Percentiles rank a stretch among this genome's conserved stretches.
Conservation (phyloP, 2,888 invertebrate species). For the Euzetes globulus region DNA sequence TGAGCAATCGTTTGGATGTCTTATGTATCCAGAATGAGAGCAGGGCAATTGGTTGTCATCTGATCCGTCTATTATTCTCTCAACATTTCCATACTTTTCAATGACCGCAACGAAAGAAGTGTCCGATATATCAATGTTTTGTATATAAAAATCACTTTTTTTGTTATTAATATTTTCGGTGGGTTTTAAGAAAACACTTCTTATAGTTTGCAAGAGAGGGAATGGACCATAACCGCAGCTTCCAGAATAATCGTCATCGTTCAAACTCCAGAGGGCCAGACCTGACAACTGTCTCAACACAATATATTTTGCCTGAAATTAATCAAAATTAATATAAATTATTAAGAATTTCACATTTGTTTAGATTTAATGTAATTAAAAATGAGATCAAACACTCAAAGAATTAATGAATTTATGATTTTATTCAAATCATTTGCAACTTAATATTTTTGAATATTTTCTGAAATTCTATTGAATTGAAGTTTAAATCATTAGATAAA, state of each 20-base stretch:
- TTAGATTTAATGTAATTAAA: too few species aligned
- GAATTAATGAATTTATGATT: too few species aligned
- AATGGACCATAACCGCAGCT: slow-evolving; percentile 38
- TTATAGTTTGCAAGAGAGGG: slow-evolving; percentile 37
- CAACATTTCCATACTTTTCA: slow-evolving; percentile 36
- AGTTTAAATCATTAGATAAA: too few species aligned
- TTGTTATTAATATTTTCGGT: slow-evolving; percentile 27
- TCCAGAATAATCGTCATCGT: slow-evolving; percentile 39
- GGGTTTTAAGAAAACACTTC: slow-evolving; percentile 29
- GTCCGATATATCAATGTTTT: neutral
- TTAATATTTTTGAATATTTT: too few species aligned
- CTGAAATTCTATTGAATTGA: too few species aligned
- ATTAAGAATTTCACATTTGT: neutral
- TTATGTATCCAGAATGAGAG: slow-evolving; percentile 38
- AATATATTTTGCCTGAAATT: slow-evolving; percentile 36
- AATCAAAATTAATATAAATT: neutral
- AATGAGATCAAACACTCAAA: too few species aligned
- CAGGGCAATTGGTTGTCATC: slow-evolving; percentile 37
- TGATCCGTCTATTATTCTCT: slow-evolving; percentile 26
- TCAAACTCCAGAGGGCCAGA: slow-evolving; percentile 37
- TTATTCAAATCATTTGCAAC: too few species aligned
- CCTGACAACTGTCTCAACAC: slow-evolving; percentile 37
- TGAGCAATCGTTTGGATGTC: slow-evolving; percentile 41
- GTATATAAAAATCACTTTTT: neutral
- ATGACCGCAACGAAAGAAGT: slow-evolving; percentile 36